Percentiles rank a stretch among this genome's conserved stretches.
phyloP scores from a whole-genome alignment of 2,797 vertebrate species.

The Bovichtus diacanthus region DNA sequence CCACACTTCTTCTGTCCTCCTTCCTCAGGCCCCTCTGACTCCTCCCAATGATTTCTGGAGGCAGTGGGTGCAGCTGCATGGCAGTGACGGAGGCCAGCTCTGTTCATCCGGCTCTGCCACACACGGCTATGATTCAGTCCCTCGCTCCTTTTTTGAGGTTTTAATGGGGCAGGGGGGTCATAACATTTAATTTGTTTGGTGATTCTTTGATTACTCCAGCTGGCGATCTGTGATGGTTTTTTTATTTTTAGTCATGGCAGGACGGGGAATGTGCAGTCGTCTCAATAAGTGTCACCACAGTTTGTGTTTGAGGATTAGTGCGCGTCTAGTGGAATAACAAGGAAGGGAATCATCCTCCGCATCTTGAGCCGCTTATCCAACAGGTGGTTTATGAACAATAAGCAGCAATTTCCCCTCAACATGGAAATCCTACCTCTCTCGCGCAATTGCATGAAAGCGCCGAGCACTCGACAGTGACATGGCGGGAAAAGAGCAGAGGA shows the following conservation, averaged over 20 bases:
- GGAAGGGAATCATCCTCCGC: slow-evolving; percentile 63
- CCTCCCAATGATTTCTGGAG: slow-evolving; percentile 72
- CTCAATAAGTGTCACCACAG: slow-evolving; percentile 54
- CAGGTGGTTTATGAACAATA: slow-evolving; percentile 66
- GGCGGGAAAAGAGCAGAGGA: slow-evolving; percentile 77
- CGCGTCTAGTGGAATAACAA: slow-evolving; percentile 54
- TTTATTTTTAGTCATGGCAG: slow-evolving; percentile 51
- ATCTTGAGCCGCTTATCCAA: slow-evolving; percentile 73
- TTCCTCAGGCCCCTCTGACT: slow-evolving; percentile 62
- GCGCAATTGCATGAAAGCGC: slow-evolving; percentile 39
- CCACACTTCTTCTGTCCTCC: slow-evolving; percentile 62
- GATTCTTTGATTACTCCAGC: slow-evolving; percentile 72
- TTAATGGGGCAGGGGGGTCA: slow-evolving; percentile 57
- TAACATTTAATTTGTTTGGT: slow-evolving; percentile 66
- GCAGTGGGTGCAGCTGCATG: slow-evolving; percentile 78
- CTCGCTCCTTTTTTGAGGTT: slow-evolving; percentile 20
- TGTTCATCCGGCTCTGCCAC: slow-evolving; percentile 56
- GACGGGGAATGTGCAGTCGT: slow-evolving; percentile 38
- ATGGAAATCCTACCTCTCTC: slow-evolving; percentile 42
- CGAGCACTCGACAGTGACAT: slow-evolving; percentile 37
- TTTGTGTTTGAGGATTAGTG: slow-evolving; percentile 47
- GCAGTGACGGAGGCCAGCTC: slow-evolving; percentile 64
- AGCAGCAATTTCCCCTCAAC: slow-evolving; percentile 17
- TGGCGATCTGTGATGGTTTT: slow-evolving; percentile 53
- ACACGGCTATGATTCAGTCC: slow-evolving; percentile 63